Evolutionary conservation across 2,888 invertebrate genomes (phyloP).

Genomic region (Nemapogon koenigi): DNA sequence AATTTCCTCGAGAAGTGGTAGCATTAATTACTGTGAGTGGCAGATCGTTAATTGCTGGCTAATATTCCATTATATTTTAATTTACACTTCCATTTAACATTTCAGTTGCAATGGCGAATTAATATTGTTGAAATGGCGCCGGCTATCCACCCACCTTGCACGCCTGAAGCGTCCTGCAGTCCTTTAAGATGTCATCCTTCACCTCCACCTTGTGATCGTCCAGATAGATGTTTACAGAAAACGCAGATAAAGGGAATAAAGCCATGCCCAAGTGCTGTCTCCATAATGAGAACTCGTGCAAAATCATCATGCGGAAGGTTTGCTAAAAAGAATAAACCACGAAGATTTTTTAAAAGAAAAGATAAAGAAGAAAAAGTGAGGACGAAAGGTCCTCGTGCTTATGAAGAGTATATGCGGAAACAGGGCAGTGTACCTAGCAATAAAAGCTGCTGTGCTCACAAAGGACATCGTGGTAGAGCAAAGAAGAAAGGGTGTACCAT

Average conservation of each 20-base stretch:
- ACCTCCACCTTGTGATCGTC: constrained; percentile 38
- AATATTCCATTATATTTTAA: too few species aligned
- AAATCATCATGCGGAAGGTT: constrained; percentile 33
- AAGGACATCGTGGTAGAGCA: constrained; percentile 42
- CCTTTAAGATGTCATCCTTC: constrained; percentile 44
- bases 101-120: too few species aligned
- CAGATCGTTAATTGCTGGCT: constrained; percentile 31
- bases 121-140: constrained; percentile 1
- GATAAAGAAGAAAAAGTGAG: constrained; percentile 32
- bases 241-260: constrained; percentile 33
- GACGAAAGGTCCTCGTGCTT: constrained; percentile 30
- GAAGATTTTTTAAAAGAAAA: constrained; percentile 37
- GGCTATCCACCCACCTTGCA: constrained; percentile 44
- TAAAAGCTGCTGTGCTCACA: constrained; percentile 37
- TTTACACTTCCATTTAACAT: constrained; percentile 24
- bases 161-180: constrained; percentile 41
- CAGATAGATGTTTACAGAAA: constrained; percentile 38
- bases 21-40: constrained; percentile 33
- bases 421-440: constrained; percentile 23
- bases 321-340: constrained; percentile 21
- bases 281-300: constrained; percentile 42
- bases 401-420: constrained; percentile 27
- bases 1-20: too few species aligned
- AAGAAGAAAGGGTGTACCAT: constrained; percentile 23
- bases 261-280: constrained; percentile 45